Conservation (phyloP, 2,797 vertebrate species). For the Trematomus bernacchii region DNA sequence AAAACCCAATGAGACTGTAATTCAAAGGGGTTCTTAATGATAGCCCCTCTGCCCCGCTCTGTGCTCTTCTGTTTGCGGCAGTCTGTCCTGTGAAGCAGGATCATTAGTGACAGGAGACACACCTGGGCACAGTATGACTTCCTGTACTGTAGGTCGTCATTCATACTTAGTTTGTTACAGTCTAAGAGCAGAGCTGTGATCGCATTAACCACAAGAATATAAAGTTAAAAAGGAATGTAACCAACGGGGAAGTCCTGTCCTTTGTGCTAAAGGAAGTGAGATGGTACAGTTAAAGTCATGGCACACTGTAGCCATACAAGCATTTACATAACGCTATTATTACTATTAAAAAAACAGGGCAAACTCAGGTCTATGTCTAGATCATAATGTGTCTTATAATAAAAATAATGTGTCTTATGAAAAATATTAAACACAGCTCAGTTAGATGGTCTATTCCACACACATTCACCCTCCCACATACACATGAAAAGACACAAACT, state of each 20-base stretch:
- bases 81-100: conserved; percentile 31
- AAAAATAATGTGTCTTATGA: conserved; percentile 1
- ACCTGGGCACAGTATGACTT: conserved; percentile 55
- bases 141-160: conserved; percentile 10
- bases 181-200: conserved; percentile 1
- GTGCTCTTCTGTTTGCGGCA: conserved; percentile 39
- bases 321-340: not conserved
- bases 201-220: not conserved
- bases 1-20: too few species aligned
- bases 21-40: too few species aligned
- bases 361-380: conserved; percentile 2
- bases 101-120: conserved; percentile 48
- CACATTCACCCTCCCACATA: conserved; percentile 27
- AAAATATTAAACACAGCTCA: conserved; percentile 44
- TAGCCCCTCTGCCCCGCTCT: conserved; percentile 4
- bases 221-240: not conserved
- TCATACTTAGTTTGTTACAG: not conserved
- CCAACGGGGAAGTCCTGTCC: not conserved
- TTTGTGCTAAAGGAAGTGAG: not conserved
- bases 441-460: conserved; percentile 30
- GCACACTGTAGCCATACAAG: conserved; percentile 9
- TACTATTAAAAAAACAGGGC: not conserved
- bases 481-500: not conserved
- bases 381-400: not conserved
- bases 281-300: not conserved